Conservation (phyloP, 2,888 invertebrate genomes). For the Biston betularia region DNA sequence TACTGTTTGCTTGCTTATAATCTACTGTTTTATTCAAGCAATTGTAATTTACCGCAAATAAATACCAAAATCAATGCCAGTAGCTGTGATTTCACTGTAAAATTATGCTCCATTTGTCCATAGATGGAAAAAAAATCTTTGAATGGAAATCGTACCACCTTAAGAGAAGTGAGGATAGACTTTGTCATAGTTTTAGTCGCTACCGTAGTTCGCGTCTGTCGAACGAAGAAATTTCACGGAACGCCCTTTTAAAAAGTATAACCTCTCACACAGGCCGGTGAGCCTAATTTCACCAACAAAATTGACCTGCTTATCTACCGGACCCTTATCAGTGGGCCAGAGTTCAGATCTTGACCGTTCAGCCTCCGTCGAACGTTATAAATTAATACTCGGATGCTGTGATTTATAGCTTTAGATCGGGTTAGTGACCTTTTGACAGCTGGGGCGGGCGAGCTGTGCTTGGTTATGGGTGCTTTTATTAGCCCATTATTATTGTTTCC, state of each 20-base stretch:
- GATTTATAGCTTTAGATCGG: constrained; percentile 47
- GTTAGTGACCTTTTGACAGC: constrained; percentile 49
- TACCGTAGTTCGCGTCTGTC: too few relatives aligned
- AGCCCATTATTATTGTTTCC: constrained; percentile 12
- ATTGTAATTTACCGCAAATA: too few relatives aligned
- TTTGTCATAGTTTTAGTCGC: too few relatives aligned
- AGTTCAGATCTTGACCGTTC: constrained; percentile 31
- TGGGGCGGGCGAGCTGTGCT: constrained; percentile 15
- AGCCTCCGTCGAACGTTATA: constrained; percentile 32
- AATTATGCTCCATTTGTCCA: too few relatives aligned
- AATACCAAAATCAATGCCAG: too few relatives aligned
- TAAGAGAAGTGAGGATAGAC: too few relatives aligned
- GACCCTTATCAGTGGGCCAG: constrained; percentile 35
- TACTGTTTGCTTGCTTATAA: too few relatives aligned
- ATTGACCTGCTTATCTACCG: constrained; percentile 34
- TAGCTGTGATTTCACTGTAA: too few relatives aligned
- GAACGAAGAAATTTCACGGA: not conserved
- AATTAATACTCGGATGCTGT: constrained; percentile 45
- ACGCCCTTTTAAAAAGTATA: not conserved
- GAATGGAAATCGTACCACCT: too few relatives aligned
- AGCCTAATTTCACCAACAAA: constrained; percentile 18
- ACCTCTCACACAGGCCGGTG: not conserved
- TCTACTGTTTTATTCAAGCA: too few relatives aligned
- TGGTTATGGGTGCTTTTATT: constrained; percentile 8
- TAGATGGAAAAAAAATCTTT: too few relatives aligned